Conservation (phyloP, 2,113 vertebrate genomes). For the Platysternon megacephalum region DNA sequence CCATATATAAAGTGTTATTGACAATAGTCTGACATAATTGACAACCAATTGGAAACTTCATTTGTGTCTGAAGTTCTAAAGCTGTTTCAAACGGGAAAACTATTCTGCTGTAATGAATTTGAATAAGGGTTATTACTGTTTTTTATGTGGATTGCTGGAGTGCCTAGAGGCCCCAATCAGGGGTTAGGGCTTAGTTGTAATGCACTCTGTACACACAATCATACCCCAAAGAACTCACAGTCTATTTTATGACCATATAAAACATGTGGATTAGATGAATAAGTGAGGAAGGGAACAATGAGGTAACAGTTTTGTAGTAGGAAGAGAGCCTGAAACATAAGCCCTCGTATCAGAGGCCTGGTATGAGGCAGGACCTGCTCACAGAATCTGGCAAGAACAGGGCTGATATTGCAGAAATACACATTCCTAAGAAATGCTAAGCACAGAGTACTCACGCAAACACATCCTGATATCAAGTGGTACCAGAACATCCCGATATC, state of each 20-base stretch:
- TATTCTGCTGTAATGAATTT: conserved; percentile 12
- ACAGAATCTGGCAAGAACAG: too few relatives aligned
- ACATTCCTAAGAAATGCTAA: too few relatives aligned
- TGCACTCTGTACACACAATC: background rate
- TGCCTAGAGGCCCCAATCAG: background rate
- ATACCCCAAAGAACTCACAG: background rate
- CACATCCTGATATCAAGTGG: too few relatives aligned
- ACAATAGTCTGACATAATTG: background rate
- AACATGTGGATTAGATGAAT: background rate
- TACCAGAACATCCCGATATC: too few relatives aligned
- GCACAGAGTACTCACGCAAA: too few relatives aligned
- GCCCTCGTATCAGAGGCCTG: too few relatives aligned
- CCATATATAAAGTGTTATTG: background rate
- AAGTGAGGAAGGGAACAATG: background rate
- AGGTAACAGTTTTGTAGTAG: too few relatives aligned
- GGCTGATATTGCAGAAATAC: too few relatives aligned
- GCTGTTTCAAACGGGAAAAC: background rate
- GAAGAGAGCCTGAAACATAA: too few relatives aligned
- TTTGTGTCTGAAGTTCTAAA: background rate
- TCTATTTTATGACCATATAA: background rate
- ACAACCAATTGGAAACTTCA: background rate
- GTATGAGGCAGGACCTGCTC: too few relatives aligned
- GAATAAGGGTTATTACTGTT: background rate
- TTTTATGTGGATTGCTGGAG: conserved; percentile 8
- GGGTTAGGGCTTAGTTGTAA: background rate